Percentiles rank a stretch among this genome's conserved stretches.
phyloP scores from a whole-genome alignment of 2,888 invertebrate species.

The Acleris literana region DNA sequence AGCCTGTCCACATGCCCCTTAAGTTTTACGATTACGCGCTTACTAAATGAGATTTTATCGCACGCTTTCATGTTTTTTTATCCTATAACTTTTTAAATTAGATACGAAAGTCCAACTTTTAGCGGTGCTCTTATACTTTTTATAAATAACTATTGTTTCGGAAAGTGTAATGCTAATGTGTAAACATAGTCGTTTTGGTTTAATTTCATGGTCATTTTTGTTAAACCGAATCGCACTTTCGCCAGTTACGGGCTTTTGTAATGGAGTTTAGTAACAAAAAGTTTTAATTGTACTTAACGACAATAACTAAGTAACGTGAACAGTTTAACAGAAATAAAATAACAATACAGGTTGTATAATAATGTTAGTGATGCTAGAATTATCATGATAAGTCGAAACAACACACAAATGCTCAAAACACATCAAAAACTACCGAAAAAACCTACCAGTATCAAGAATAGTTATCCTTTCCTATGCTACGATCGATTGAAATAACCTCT shows the following conservation, averaged over 20 bases:
- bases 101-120: constrained; percentile 24
- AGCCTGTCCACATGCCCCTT: constrained; percentile 10
- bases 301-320: neutral
- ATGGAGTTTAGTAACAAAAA: constrained; percentile 4
- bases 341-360: too few species aligned
- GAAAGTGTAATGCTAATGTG: constrained; percentile 6
- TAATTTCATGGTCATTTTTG: neutral
- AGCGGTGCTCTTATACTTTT: constrained; percentile 13
- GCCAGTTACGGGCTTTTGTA: neutral
- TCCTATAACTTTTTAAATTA: constrained; percentile 23
- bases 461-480: too few species aligned
- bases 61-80: constrained; percentile 25
- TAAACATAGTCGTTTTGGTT: constrained; percentile 4
- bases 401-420: too few species aligned
- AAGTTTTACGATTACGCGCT: constrained; percentile 51
- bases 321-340: neutral
- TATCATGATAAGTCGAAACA: too few species aligned
- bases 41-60: constrained; percentile 60
- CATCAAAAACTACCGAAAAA: too few species aligned
- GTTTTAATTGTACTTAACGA: neutral
- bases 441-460: too few species aligned
- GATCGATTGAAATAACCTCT: too few species aligned
- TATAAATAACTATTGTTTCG: constrained; percentile 18
- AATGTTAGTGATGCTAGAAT: too few species aligned
- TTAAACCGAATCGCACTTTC: constrained; percentile 10